phyloP scores from a whole-genome alignment of 2,113 vertebrate species.

The Callorhinus ursinus region DNA sequence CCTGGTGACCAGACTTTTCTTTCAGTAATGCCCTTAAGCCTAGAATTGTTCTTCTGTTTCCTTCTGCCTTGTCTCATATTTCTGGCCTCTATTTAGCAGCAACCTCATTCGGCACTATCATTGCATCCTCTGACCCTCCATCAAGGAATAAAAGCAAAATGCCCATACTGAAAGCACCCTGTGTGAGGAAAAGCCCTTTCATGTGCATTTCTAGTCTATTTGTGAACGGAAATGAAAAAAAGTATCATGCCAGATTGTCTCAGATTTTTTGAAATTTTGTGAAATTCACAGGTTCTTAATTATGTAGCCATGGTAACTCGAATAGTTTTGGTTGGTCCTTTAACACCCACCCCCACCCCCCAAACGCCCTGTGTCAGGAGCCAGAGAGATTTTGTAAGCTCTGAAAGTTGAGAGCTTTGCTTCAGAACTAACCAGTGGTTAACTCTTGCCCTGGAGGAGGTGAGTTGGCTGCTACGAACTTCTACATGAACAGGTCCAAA shows the following conservation, averaged over 20 bases:
- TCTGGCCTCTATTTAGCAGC: not conserved
- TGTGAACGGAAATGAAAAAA: slow-evolving; percentile 54
- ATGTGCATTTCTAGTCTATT: slow-evolving; percentile 46
- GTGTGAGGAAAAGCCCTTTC: slow-evolving; percentile 55
- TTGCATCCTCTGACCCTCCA: not conserved
- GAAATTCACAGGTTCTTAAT: slow-evolving; percentile 71
- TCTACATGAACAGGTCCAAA: slow-evolving; percentile 52
- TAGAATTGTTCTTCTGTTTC: not conserved
- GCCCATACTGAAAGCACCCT: not conserved
- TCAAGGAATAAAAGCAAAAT: not conserved
- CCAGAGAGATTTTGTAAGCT: slow-evolving; percentile 74
- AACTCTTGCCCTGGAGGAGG: slow-evolving; percentile 77
- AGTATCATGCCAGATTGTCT: slow-evolving; percentile 53
- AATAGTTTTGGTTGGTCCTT: slow-evolving; percentile 68
- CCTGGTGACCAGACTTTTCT: not conserved
- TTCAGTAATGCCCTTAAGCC: not conserved
- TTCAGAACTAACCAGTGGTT: slow-evolving; percentile 78
- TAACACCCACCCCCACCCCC: not conserved
- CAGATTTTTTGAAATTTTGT: slow-evolving; percentile 65
- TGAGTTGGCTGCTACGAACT: slow-evolving; percentile 71
- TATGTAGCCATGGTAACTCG: slow-evolving; percentile 71
- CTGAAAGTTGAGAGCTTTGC: slow-evolving; percentile 55
- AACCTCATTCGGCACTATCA: not conserved
- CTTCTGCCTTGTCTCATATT: not conserved
- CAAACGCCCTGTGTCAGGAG: slow-evolving; percentile 55